A percentile compares a stretch with the other conserved stretches of the same genome.
phyloP scores from a whole-genome alignment of 2,888 invertebrate species.

The Schizaphis graminum region DNA sequence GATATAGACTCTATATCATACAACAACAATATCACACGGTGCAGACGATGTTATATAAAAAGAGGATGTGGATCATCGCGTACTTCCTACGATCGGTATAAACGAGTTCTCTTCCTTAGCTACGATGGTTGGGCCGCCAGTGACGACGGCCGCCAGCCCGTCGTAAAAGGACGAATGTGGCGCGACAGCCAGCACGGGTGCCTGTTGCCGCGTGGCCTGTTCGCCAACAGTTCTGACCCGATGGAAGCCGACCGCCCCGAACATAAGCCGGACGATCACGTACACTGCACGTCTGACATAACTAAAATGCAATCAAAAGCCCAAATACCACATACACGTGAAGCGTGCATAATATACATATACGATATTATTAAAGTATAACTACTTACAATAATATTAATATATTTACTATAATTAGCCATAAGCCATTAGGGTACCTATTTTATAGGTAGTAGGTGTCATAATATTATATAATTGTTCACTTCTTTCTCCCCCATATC shows the following conservation, averaged over 20 bases:
- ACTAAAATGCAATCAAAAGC: conserved; percentile 59
- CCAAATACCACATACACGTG: conserved; percentile 13
- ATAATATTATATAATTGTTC: background rate
- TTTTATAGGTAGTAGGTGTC: background rate
- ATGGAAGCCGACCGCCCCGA: conserved; percentile 86
- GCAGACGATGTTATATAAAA: background rate
- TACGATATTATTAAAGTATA: background rate
- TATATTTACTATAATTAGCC: background rate
- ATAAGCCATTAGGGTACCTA: background rate
- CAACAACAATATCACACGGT: background rate
- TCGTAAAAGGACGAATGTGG: conserved; percentile 95
- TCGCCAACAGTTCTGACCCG: conserved; percentile 82
- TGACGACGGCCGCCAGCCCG: conserved; percentile 84
- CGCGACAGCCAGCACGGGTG: conserved; percentile 87
- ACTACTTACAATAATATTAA: background rate
- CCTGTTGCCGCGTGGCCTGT: conserved; percentile 77
- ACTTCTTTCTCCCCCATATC: background rate
- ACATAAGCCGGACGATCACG: conserved; percentile 81
- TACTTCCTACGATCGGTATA: conserved; percentile 93
- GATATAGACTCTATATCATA: no score
- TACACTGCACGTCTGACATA: conserved; percentile 73
- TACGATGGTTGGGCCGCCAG: conserved; percentile 90
- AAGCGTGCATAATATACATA: conserved; percentile 17
- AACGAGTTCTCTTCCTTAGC: conserved; percentile 87
- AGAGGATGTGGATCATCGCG: conserved; percentile 67